phyloP scores from a whole-genome alignment of 2,113 vertebrate species.

The Saiga tatarica region DNA sequence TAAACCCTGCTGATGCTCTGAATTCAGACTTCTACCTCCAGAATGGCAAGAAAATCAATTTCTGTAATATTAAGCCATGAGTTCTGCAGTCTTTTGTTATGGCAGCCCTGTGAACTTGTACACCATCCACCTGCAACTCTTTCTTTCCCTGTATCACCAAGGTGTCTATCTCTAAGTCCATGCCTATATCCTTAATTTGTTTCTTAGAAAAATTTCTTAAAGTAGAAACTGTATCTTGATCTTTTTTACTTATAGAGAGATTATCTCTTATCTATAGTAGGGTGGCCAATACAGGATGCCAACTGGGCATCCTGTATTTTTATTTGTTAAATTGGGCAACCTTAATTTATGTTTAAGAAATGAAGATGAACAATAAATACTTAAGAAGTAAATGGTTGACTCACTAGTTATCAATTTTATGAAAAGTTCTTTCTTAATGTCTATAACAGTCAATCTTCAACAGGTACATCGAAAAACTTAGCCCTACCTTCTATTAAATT shows the following conservation, averaged over 20 bases:
- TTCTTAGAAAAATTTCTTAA: not conserved
- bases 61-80: not conserved
- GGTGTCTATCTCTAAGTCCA: not conserved
- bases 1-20: not conserved
- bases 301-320: not conserved
- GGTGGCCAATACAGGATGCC: not conserved
- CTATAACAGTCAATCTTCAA: not conserved
- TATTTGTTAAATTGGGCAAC: not conserved
- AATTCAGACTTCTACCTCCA: not conserved
- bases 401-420: not conserved
- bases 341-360: not conserved
- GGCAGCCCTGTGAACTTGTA: not conserved
- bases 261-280: not conserved
- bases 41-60: not conserved
- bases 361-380: not conserved
- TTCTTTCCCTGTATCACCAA: not conserved
- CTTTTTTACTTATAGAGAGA: not conserved
- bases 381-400: not conserved
- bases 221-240: not conserved
- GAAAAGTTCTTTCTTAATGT: not conserved
- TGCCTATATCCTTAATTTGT: not conserved
- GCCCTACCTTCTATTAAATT: not conserved
- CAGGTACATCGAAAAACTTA: not conserved
- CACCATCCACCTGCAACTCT: not conserved
- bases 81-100: not conserved